phyloP scores from a whole-genome alignment of 2,888 invertebrate species.

The Scaptomyza cyrtandrae region DNA sequence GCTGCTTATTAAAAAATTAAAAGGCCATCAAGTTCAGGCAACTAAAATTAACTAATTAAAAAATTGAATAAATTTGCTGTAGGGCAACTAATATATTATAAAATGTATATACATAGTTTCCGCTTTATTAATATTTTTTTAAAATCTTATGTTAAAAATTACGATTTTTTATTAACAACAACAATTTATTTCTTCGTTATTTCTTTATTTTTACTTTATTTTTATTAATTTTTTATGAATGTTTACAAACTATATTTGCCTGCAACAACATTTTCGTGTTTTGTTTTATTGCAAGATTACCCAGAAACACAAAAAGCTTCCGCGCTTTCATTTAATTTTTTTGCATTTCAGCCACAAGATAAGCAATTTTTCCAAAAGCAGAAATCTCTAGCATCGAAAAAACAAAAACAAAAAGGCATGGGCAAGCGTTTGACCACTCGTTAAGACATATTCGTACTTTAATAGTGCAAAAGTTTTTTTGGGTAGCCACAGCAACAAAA shows the following conservation, averaged over 20 bases:
- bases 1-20: neutral
- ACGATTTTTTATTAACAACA: too few species aligned
- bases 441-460: slow-evolving; percentile 43
- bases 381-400: slow-evolving; percentile 14
- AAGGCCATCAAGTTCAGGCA: neutral
- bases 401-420: neutral
- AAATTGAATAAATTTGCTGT: neutral
- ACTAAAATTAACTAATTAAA: neutral
- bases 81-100: neutral
- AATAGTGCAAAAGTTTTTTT: slow-evolving; percentile 23
- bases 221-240: too few species aligned
- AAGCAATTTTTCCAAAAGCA: slow-evolving; percentile 42
- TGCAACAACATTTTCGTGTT: too few species aligned
- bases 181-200: too few species aligned
- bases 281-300: neutral
- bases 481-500: slow-evolving; percentile 23
- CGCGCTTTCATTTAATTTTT: slow-evolving; percentile 37
- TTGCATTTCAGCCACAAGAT: slow-evolving; percentile 29
- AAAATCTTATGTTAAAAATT: too few species aligned
- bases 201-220: too few species aligned
- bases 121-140: neutral
- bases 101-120: slow-evolving; percentile 4
- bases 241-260: too few species aligned
- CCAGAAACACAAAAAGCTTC: slow-evolving; percentile 36
- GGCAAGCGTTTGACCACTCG: slow-evolving; percentile 30